phyloP scores from a whole-genome alignment of 2,797 vertebrate species.

The Odontamblyopus rebecca region DNA sequence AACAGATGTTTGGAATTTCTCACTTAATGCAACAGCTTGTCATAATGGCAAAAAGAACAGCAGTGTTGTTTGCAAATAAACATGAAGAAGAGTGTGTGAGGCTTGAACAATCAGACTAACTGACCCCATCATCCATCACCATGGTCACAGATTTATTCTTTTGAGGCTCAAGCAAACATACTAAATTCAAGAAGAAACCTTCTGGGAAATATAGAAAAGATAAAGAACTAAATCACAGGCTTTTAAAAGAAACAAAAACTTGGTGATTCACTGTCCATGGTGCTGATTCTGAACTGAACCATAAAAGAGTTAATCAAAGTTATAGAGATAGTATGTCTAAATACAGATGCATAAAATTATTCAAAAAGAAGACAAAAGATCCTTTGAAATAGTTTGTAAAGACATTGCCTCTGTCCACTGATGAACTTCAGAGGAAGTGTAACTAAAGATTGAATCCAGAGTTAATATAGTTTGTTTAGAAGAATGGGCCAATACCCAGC shows the following conservation, averaged over 20 bases:
- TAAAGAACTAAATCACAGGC: neutral
- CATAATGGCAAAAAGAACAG: neutral
- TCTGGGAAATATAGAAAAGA: neutral
- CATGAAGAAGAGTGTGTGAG: neutral
- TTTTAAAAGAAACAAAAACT: neutral
- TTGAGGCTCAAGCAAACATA: constrained; percentile 23
- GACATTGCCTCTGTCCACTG: neutral
- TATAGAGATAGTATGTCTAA: too few relatives aligned
- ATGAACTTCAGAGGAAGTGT: neutral
- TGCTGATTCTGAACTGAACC: constrained; percentile 43
- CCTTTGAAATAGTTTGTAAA: neutral
- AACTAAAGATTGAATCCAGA: constrained; percentile 5
- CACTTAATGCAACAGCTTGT: neutral
- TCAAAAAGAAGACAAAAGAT: neutral
- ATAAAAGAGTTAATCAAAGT: neutral
- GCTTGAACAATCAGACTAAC: constrained; percentile 7
- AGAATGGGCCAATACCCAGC: constrained; percentile 8
- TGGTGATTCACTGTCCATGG: constrained; percentile 47
- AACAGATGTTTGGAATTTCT: neutral
- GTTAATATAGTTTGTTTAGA: constrained; percentile 12
- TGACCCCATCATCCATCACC: constrained; percentile 1
- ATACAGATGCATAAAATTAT: neutral
- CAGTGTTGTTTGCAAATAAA: neutral
- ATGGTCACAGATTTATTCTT: constrained; percentile 24
- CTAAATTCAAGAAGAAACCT: neutral